These are phyloP conservation scores for Drosophila grimshawi DNA, from an alignment of 1,140 invertebrate species.

Conservation along the genomic window DNA sequence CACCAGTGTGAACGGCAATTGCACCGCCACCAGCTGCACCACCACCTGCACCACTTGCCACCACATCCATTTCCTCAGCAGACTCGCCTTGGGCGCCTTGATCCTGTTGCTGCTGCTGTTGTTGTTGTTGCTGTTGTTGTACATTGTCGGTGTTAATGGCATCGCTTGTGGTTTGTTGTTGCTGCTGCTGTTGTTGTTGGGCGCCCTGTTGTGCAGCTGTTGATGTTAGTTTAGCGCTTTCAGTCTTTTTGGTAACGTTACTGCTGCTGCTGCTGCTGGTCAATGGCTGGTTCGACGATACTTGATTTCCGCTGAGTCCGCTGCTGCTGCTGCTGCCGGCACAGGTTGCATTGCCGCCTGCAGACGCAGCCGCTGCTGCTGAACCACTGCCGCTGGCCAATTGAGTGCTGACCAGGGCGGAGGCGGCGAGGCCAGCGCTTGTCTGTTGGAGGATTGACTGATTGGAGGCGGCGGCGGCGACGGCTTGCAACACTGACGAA, in stretches of 20 bases:
- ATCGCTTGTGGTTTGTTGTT: conserved; percentile 76
- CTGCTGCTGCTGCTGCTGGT: conserved; percentile 81
- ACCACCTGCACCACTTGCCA: conserved; percentile 43
- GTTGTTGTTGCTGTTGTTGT: conserved; percentile 62
- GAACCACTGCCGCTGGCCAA: conserved; percentile 70
- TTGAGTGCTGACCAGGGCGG: conserved; percentile 85
- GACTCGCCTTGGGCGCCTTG: conserved; percentile 63
- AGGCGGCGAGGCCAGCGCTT: conserved; percentile 81
- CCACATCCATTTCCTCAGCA: conserved; percentile 66
- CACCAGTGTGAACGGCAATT: conserved; percentile 62
- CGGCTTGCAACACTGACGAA: conserved; percentile 84
- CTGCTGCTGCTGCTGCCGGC: conserved; percentile 48
- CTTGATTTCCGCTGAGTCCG: conserved; percentile 56
- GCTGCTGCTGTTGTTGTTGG: conserved; percentile 59
- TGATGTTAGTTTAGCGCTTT: conserved; percentile 84
- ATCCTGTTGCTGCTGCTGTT: conserved; percentile 48
- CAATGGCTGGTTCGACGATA: conserved; percentile 76
- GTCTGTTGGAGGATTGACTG: conserved; percentile 85
- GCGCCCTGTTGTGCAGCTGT: conserved; percentile 63
- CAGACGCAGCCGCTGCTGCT: conserved; percentile 46
- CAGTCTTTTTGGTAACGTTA: conserved; percentile 85
- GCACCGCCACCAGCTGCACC: conserved; percentile 43
- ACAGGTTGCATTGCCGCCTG: conserved; percentile 21
- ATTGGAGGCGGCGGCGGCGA: conserved; percentile 76
- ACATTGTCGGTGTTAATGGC: conserved; percentile 84